These are phyloP conservation scores for Eulemur macaco DNA, from an alignment of 2,113 vertebrate species.

Conservation along the genomic window DNA sequence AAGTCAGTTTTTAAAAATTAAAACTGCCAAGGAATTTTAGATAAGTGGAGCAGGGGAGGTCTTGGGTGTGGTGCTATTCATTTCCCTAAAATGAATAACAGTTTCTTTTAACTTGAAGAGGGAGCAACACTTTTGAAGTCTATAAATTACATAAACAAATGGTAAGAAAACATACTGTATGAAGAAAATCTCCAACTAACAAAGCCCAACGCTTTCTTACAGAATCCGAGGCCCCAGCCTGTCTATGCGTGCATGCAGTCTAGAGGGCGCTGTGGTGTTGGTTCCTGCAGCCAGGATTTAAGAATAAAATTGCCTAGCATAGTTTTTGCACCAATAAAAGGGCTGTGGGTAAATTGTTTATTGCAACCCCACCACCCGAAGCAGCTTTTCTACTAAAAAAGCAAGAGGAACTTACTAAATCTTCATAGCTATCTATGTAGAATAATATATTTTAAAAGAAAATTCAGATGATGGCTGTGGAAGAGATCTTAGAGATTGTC, in stretches of 20 bases:
- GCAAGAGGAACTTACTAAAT: background rate
- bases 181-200: background rate
- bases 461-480: background rate
- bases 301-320: background rate
- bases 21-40: background rate
- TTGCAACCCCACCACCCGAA: background rate
- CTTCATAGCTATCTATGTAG: background rate
- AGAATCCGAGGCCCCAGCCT: background rate
- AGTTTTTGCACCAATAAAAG: background rate
- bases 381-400: background rate
- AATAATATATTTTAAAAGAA: background rate
- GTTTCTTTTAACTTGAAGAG: conserved; percentile 49
- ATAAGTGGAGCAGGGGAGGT: background rate
- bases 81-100: conserved; percentile 39
- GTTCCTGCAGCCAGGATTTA: background rate
- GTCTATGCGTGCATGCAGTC: background rate
- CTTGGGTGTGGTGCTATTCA: background rate
- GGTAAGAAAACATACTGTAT: conserved; percentile 1
- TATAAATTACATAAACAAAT: conserved; percentile 47
- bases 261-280: background rate
- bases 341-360: background rate
- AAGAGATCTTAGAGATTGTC: background rate
- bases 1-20: conserved; percentile 25
- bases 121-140: conserved; percentile 45
- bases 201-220: background rate